Conservation (phyloP, 64 coral and sea anemone species). For the Anthopleura sola region DNA sequence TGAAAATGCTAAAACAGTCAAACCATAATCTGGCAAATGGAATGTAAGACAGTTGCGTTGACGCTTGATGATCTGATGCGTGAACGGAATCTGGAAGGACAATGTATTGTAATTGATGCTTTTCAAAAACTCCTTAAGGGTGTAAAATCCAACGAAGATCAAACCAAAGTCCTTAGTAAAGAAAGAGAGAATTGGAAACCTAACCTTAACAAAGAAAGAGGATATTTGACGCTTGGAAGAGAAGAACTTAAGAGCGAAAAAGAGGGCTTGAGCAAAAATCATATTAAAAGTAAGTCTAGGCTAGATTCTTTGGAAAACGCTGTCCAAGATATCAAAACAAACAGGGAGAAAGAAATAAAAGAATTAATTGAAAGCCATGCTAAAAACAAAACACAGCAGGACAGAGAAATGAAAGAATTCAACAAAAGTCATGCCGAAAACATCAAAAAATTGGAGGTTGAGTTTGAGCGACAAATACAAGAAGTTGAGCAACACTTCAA, state of each 20-base stretch:
- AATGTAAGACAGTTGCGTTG: no score
- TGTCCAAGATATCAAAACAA: neutral
- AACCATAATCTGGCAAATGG: no score
- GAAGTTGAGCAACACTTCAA: neutral
- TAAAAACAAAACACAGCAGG: neutral
- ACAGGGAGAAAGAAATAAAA: neutral
- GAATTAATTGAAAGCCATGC: neutral
- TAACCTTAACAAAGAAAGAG: neutral
- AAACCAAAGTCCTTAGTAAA: neutral
- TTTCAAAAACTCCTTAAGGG: no score
- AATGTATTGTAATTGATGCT: no score
- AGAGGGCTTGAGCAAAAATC: neutral
- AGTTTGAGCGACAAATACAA: neutral
- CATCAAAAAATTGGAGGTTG: no score
- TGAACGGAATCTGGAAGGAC: no score
- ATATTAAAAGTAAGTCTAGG: neutral
- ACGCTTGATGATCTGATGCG: no score
- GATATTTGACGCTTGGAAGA: neutral
- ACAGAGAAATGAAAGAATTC: neutral
- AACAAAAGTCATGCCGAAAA: neutral
- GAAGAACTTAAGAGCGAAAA: neutral
- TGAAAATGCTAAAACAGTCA: no score
- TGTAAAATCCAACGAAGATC: neutral
- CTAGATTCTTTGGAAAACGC: neutral
- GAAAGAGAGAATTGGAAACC: neutral